Evolutionary conservation across 2,888 invertebrate genomes (phyloP), one percentile per base, ranked within the genome.

Genomic region (Coleophora deauratella): DNA sequence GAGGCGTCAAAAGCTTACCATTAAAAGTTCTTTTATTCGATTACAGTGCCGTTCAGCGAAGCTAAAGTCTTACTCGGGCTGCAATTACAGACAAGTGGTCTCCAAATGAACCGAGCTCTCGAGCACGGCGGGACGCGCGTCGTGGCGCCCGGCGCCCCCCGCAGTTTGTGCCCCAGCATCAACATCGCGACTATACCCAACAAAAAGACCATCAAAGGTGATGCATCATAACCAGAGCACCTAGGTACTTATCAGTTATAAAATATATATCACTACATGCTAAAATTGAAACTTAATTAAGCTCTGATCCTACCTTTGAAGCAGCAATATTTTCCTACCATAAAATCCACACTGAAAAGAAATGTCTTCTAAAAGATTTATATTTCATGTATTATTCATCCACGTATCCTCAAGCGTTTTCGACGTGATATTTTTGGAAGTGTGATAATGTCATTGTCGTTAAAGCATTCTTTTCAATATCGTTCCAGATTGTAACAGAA

Each of bases 81-180:
- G 79, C 84, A 84, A 85, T 85, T 84, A 85, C 76, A 74, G 81
- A 80, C 79, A 82, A 85, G 82, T 80, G 81, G 21, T 72, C 76
- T 85, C 78, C 76, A 84, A 84, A 84, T 84, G 84, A 85, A 81
- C 76, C 74, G 66, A 77, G 77, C 80, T 72, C 85, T 85, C 80
- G 72, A 84, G 81, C 84, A 85, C 82, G 85, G 75, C 76, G 80
- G 79, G 73, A 73, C 77, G 74, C 71, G 66, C 72, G 6, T 4
- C 14, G 14, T 30, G n/a, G 72, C 67, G 68, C 71, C 65, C 72
- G 69, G 74, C 70, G n/a, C n/a, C n/a, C n/a, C n/a, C n/a, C n/a
- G n/a, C n/a, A n/a, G n/a, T n/a, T 63, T 66, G 69, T n/a, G n/a
- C n/a, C n/a, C n/a, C n/a, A n/a, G n/a, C n/a, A n/a, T n/a, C n/a